Base-by-base conservation (phyloP, 1,140 invertebrate genomes). In the Paracyclopina nana region DNA sequence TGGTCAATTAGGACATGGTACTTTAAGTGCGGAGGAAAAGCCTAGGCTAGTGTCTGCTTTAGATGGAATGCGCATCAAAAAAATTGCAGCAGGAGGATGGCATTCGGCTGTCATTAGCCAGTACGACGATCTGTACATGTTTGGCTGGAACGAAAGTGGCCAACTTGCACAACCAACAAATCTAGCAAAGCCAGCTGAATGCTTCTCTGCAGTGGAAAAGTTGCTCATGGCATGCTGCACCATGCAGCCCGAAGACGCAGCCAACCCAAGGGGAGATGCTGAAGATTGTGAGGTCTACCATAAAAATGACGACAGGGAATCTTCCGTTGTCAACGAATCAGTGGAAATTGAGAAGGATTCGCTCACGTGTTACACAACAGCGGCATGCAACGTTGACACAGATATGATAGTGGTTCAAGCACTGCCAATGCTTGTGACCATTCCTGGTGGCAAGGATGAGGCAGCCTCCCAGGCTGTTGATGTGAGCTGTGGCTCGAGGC, bases 111-210 rank as follows among this genome's bases (percentile, higher is more conserved):
- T 61, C 14, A 40, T 68, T 20, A 52, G 50, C 9, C 20, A 40
- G 38, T 41, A 18, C 22, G 67, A 65, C 29, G 65, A 68, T 55
- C 25, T 68, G 0, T 69, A 68, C 54, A 58, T 61, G 22, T 69
- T 66, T 63, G 68, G 68, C 11, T 69, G 67, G 67, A 69, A 69
- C 57, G 66, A 68, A 55, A 62, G 60, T 57, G 67, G 67, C 11
- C 68, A 69, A 55, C 56, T 69, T 4, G 68, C 66, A 27, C 50
- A 66, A 2, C 59, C 61, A 11, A 58, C 50, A 2, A 52, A 52
- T 27, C 25, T 52, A 6, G 50, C 41, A 2, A 14, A 27, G 24
- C 50, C 50, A 25, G 30, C 50, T 2, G 50, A 52, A 28, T 52
- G 50, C 18, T 52, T 52, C 14, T 42, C 50, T 2, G 50, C 50